Conservation (phyloP, 2,797 vertebrate genomes). For the Peromyscus nudipes region DNA sequence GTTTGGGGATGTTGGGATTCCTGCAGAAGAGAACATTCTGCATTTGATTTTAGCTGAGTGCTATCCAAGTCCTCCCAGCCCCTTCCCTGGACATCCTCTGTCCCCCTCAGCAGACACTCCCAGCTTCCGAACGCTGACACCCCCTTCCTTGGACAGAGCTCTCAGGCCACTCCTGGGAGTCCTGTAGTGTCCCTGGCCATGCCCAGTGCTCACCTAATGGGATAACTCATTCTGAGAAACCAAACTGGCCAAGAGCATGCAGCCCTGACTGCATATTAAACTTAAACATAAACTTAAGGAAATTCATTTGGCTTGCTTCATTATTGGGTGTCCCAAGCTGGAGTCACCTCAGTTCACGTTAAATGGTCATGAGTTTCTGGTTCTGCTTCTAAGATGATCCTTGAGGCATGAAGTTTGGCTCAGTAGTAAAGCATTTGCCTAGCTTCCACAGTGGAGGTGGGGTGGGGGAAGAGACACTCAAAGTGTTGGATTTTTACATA, state of each 20-base stretch:
- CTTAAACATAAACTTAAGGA: neutral
- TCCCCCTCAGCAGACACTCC: neutral
- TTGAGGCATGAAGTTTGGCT: neutral
- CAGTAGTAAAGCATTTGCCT: neutral
- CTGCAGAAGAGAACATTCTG: accelerated
- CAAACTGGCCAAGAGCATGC: too few relatives aligned
- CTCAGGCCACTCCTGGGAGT: neutral
- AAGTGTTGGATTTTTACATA: neutral
- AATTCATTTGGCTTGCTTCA: neutral
- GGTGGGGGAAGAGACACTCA: neutral
- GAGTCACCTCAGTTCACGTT: neutral
- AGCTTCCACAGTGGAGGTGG: neutral
- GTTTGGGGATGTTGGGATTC: neutral
- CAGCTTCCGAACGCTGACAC: too few relatives aligned
- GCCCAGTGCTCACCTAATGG: too few relatives aligned
- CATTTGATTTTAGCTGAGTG: neutral
- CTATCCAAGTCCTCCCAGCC: neutral
- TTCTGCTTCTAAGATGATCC: neutral
- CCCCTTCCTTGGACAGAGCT: neutral
- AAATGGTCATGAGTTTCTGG: neutral
- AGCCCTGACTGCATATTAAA: neutral
- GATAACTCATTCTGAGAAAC: neutral
- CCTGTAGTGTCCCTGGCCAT: too few relatives aligned
- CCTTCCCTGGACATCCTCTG: neutral
- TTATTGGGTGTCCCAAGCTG: neutral